These are phyloP conservation scores for Drosophila pandora DNA, from an alignment of 1,140 invertebrate species.

Conservation along the genomic window DNA sequence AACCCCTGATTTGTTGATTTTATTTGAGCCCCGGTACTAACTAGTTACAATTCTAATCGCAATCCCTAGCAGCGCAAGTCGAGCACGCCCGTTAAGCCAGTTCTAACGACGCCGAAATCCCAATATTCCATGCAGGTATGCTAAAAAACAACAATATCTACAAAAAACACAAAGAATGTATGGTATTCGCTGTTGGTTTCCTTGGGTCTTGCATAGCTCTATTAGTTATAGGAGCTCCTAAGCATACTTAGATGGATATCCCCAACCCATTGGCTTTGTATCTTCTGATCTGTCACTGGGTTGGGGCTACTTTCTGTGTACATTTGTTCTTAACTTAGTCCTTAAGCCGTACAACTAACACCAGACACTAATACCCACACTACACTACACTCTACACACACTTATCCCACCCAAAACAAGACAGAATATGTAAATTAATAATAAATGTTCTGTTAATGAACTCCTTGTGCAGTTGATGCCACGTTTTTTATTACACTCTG, in stretches of 20 bases:
- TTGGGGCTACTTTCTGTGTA: constrained; percentile 14
- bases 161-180: constrained; percentile 19
- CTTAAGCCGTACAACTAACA: constrained; percentile 65
- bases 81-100: constrained; percentile 73
- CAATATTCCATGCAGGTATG: constrained; percentile 84
- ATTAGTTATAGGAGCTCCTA: constrained; percentile 9
- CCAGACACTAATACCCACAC: constrained; percentile 32
- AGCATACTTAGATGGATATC: constrained; percentile 25
- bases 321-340: constrained; percentile 46
- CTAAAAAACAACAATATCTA: constrained; percentile 42
- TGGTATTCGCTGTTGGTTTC: constrained; percentile 62
- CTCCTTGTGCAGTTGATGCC: constrained; percentile 34
- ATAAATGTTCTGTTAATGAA: constrained; percentile 51
- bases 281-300: constrained; percentile 8
- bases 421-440: constrained; percentile 56
- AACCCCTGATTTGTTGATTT: constrained; percentile 38
- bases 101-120: constrained; percentile 76
- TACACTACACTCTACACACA: constrained; percentile 28
- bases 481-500: constrained; percentile 42
- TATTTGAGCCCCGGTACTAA: constrained; percentile 54
- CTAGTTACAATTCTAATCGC: constrained; percentile 64
- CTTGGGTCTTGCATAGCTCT: constrained; percentile 9
- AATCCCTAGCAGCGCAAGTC: constrained; percentile 76
- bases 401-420: constrained; percentile 22
- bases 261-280: constrained; percentile 1